phyloP scores from a whole-genome alignment of 2,113 vertebrate species.

The Macroglossus sobrinus region DNA sequence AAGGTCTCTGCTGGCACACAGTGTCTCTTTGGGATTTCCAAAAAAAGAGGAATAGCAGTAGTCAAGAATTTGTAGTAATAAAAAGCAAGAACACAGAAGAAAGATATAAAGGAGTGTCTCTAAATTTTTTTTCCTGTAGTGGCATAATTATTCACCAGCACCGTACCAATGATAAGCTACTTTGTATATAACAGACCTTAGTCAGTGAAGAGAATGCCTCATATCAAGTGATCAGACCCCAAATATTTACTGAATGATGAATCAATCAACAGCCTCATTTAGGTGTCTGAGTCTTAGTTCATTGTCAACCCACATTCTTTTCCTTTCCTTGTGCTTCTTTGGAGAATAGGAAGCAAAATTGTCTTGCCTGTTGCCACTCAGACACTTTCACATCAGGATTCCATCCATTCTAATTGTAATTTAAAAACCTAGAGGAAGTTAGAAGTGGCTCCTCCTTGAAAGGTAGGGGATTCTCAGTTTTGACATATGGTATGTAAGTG shows the following conservation, averaged over 20 bases:
- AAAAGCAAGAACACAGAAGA: not conserved
- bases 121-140: not conserved
- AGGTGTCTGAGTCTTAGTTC: not conserved
- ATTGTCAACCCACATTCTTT: not conserved
- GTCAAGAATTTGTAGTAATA: not conserved
- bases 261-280: not conserved
- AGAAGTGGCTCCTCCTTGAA: not conserved
- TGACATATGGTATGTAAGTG: not conserved
- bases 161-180: not conserved
- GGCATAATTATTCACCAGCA: not conserved
- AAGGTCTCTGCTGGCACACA: not conserved
- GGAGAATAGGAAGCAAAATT: not conserved
- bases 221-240: not conserved
- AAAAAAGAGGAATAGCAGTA: not conserved
- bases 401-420: not conserved
- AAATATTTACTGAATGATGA: not conserved
- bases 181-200: not conserved
- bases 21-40: not conserved
- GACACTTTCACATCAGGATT: not conserved
- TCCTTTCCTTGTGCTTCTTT: not conserved
- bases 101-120: not conserved
- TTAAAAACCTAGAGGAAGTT: not conserved
- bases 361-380: not conserved
- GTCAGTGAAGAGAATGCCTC: not conserved
- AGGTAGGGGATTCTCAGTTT: not conserved